Percentiles rank a stretch among this genome's conserved stretches.
Evolutionary conservation across 2,113 vertebrate genomes (phyloP).

Genomic region (Solea solea): DNA sequence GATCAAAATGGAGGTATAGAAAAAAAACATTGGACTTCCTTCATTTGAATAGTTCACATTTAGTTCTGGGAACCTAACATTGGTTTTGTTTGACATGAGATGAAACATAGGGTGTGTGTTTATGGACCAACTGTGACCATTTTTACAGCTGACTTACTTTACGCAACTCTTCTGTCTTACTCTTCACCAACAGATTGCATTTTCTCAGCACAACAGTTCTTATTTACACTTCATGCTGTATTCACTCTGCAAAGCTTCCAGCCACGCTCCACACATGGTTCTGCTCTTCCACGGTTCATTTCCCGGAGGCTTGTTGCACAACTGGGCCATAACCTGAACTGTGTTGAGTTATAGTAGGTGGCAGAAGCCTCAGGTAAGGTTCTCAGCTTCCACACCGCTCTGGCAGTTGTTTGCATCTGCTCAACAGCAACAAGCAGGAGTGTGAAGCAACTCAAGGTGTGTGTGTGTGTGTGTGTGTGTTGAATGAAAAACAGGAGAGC

Average conservation of each 20-base stretch:
- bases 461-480: background rate
- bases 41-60: no score
- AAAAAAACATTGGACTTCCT: no score
- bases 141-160: no score
- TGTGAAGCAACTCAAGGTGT: background rate
- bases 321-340: constrained; percentile 18
- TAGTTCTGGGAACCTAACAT: no score
- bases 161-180: no score
- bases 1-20: no score
- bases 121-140: no score
- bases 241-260: fast-evolving
- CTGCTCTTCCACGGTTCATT: constrained; percentile 1
- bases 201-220: constrained; percentile 89
- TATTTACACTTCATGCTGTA: background rate
- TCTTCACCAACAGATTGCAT: constrained; percentile 85
- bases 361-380: constrained; percentile 39
- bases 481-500: background rate
- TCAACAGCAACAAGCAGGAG: constrained; percentile 3
- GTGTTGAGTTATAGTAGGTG: constrained; percentile 7
- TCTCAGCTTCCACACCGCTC: background rate
- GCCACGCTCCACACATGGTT: background rate
- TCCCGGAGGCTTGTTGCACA: constrained; percentile 4
- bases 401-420: background rate
- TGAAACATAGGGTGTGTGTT: no score
- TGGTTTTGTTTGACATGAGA: no score